phyloP scores from a whole-genome alignment of 2,888 invertebrate genomes.

The Chrysolina americana region DNA sequence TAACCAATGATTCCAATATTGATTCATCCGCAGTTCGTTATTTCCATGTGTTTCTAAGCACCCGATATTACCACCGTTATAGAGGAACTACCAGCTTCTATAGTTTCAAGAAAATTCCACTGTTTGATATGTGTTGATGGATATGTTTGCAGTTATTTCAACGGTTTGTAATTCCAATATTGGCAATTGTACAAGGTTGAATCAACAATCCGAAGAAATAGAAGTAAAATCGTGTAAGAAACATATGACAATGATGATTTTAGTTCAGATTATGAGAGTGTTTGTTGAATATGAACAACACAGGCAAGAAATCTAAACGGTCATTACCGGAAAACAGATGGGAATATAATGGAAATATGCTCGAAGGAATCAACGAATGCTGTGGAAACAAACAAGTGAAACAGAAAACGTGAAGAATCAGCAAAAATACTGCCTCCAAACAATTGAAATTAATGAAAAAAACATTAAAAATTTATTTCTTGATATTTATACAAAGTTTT shows the following conservation, averaged over 20 bases:
- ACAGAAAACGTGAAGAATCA: too few species aligned
- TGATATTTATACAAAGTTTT: too few species aligned
- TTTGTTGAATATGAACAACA: too few species aligned
- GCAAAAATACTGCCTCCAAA: too few species aligned
- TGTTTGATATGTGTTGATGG: constrained; percentile 3
- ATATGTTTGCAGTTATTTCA: constrained; percentile 8
- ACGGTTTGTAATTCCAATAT: not conserved
- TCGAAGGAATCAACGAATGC: too few species aligned
- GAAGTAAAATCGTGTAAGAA: not conserved
- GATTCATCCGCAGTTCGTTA: constrained; percentile 39
- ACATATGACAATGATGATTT: not conserved
- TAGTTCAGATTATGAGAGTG: not conserved
- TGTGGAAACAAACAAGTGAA: too few species aligned
- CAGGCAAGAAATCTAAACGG: too few species aligned
- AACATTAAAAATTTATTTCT: too few species aligned
- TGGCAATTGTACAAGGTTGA: constrained; percentile 15
- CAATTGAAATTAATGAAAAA: too few species aligned
- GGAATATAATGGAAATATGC: too few species aligned
- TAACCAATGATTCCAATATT: constrained; percentile 33
- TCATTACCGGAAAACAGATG: too few species aligned
- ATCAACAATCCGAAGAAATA: constrained; percentile 2
- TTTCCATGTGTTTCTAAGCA: constrained; percentile 35
- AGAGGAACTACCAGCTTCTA: not conserved
- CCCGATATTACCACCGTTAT: constrained; percentile 39
- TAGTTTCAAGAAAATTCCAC: not conserved